Percentiles rank a stretch among this genome's conserved stretches.
phyloP scores from a whole-genome alignment of 2,113 vertebrate genomes.

The Oreotragus oreotragus region DNA sequence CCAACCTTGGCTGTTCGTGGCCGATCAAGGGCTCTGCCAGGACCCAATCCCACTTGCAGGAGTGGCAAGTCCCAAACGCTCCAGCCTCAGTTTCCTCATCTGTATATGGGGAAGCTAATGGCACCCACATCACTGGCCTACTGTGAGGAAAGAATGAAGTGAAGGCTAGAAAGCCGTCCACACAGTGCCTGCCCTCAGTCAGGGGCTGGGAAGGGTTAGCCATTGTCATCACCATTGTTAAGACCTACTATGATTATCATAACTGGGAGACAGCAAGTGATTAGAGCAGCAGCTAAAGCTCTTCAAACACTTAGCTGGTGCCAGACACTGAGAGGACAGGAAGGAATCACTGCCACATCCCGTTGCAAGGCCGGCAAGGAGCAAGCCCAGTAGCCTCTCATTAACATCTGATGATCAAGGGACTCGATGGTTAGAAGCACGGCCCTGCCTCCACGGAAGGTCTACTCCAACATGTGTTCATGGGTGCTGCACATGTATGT shows the following conservation, averaged over 20 bases:
- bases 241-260: background rate
- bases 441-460: background rate
- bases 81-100: constrained; percentile 23
- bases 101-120: background rate
- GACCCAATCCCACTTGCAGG: background rate
- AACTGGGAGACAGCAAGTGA: background rate
- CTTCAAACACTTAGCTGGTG: constrained; percentile 2
- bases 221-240: background rate
- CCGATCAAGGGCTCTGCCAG: background rate
- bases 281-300: background rate
- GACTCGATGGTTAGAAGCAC: background rate
- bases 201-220: background rate
- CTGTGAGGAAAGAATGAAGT: background rate
- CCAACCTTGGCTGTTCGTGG: background rate
- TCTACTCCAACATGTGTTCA: background rate
- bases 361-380: constrained; percentile 14
- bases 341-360: background rate
- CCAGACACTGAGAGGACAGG: constrained; percentile 20
- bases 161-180: background rate
- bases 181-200: background rate
- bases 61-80: background rate
- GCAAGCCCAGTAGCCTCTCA: background rate
- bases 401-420: constrained; percentile 15
- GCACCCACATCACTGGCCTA: background rate
- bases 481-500: background rate